Conservation (phyloP, 92 coral and sea anemone species). For the Actinernus sp. region DNA sequence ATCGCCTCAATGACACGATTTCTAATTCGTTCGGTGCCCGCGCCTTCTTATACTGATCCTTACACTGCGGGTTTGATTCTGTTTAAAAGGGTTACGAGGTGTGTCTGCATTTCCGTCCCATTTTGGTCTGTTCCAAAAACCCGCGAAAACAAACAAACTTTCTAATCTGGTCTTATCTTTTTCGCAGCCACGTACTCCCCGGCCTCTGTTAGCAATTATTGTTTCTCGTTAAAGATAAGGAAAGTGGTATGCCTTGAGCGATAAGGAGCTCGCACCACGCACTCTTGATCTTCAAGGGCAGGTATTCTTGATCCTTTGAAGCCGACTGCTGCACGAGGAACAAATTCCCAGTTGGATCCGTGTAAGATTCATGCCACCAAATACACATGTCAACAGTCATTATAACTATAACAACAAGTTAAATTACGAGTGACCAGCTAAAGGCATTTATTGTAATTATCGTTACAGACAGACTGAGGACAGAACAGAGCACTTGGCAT, state of each 20-base stretch:
- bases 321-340: neutral
- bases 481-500: conserved; percentile 14
- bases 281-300: conserved; percentile 13
- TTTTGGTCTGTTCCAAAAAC: conserved; percentile 10
- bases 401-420: conserved; percentile 30
- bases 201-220: conserved; percentile 62
- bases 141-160: conserved; percentile 57
- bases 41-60: too few relatives aligned
- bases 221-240: conserved; percentile 59
- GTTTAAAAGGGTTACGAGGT: too few relatives aligned
- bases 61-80: too few relatives aligned
- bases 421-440: conserved; percentile 7
- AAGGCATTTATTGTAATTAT: conserved; percentile 22
- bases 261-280: conserved; percentile 42
- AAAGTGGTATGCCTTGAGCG: conserved; percentile 31
- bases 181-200: conserved; percentile 45
- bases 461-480: conserved; percentile 21
- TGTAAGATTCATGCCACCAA: conserved; percentile 8
- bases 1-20: too few relatives aligned
- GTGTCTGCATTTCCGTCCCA: neutral
- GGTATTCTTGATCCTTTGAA: neutral
- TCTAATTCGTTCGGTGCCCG: too few relatives aligned
- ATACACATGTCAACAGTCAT: conserved; percentile 25
- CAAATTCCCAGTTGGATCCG: conserved; percentile 10
- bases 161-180: conserved; percentile 56